Evolutionary conservation across 2,797 vertebrate genomes (phyloP).

Genomic region (Distichodus sexfasciatus): DNA sequence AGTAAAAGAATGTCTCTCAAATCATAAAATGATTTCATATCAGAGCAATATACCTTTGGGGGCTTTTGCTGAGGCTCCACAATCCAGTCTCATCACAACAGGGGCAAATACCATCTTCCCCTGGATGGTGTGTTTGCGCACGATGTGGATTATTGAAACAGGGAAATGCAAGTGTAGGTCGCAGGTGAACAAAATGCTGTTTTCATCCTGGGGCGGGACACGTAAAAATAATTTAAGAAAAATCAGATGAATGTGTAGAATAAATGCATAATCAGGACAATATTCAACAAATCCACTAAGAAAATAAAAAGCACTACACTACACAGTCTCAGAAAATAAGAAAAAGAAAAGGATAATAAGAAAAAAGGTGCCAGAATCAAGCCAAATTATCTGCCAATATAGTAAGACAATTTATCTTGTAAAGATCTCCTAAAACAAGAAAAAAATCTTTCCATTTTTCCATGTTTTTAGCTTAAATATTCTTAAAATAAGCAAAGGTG

Average conservation of each 20-base stretch:
- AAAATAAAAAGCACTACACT: too few relatives aligned
- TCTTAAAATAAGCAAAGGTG: too few relatives aligned
- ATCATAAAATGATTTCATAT: neutral
- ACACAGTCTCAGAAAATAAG: too few relatives aligned
- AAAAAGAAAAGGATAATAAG: too few relatives aligned
- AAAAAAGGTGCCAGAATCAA: too few relatives aligned
- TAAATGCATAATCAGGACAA: neutral
- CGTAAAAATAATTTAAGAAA: neutral
- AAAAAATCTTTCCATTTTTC: too few relatives aligned
- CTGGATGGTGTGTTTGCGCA: slow-evolving; percentile 80
- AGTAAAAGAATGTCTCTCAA: neutral
- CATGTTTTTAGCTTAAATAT: too few relatives aligned
- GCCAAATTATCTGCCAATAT: too few relatives aligned
- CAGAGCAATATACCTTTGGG: slow-evolving; percentile 33
- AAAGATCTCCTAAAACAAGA: too few relatives aligned
- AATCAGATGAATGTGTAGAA: neutral
- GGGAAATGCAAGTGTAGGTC: slow-evolving; percentile 87
- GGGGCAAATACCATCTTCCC: slow-evolving; percentile 82
- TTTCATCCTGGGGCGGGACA: slow-evolving; percentile 22
- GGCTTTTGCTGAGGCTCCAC: slow-evolving; percentile 63
- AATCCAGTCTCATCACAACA: slow-evolving; percentile 81
- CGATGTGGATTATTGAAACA: slow-evolving; percentile 67
- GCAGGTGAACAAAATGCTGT: slow-evolving; percentile 81
- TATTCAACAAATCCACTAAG: too few relatives aligned
- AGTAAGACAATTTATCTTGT: too few relatives aligned